Percentiles rank a stretch among this genome's conserved stretches.
These are phyloP conservation scores for Copidosoma aretas DNA, from an alignment of 2,888 invertebrate species.

Conservation along the genomic window DNA sequence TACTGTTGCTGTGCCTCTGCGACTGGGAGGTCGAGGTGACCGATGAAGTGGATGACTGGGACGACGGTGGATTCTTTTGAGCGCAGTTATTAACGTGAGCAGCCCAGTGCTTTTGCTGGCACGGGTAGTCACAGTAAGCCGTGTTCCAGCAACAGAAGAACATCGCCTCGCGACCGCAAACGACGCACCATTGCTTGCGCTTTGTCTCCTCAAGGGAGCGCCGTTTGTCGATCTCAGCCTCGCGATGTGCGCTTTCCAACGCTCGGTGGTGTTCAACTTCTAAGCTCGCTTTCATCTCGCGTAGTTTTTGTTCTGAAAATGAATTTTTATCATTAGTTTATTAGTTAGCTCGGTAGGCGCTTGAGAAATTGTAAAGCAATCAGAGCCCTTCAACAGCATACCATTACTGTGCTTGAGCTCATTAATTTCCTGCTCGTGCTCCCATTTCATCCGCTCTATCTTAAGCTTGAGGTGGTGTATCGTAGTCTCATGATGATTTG, in stretches of 20 bases:
- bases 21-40: background rate
- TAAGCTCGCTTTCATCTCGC: conserved; percentile 74
- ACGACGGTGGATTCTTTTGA: conserved; percentile 51
- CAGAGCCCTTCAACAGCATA: conserved; percentile 51
- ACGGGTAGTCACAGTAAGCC: conserved; percentile 88
- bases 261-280: conserved; percentile 75
- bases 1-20: conserved; percentile 9
- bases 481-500: conserved; percentile 66
- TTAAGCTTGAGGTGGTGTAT: conserved; percentile 71
- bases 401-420: conserved; percentile 78
- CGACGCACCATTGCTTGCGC: conserved; percentile 90
- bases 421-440: conserved; percentile 75
- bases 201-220: conserved; percentile 81
- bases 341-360: background rate
- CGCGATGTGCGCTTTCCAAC: conserved; percentile 71
- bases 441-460: conserved; percentile 74
- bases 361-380: background rate
- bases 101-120: conserved; percentile 87
- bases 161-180: conserved; percentile 85
- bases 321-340: background rate
- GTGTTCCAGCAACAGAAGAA: conserved; percentile 98
- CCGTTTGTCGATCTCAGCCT: conserved; percentile 74
- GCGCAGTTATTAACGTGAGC: conserved; percentile 73
- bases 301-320: conserved; percentile 69
- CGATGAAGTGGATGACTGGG: background rate